These are phyloP conservation scores for Empidonax alnorum DNA, from an alignment of 2,113 vertebrate genomes.

Conservation along the genomic window DNA sequence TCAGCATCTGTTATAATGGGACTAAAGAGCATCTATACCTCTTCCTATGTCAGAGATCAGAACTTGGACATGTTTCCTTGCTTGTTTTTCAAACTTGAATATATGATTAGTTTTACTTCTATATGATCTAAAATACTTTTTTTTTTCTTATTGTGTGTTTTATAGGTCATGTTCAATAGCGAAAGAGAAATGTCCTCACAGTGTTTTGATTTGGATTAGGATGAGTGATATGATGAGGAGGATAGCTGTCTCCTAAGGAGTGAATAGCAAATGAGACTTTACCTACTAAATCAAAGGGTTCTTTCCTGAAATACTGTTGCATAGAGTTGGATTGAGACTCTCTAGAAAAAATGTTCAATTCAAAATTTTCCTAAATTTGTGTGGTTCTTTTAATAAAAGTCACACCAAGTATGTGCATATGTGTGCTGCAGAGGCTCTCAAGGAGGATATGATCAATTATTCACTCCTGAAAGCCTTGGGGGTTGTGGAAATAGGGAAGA, in stretches of 20 bases:
- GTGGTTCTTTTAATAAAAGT: background rate
- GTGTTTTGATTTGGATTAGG: background rate
- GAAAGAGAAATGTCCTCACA: background rate
- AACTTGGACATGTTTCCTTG: background rate
- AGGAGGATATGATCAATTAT: background rate
- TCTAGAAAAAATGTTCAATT: background rate
- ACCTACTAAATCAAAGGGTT: background rate
- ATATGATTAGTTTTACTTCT: background rate
- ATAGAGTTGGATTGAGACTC: background rate
- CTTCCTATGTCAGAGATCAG: background rate
- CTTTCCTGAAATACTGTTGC: background rate
- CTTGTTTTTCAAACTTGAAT: background rate
- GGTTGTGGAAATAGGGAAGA: background rate
- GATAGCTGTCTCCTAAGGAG: background rate
- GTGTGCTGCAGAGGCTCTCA: background rate
- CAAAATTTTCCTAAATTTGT: background rate
- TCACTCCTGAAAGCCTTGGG: background rate
- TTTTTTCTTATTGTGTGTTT: background rate
- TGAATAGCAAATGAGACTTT: background rate
- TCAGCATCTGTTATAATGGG: background rate
- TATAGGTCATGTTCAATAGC: background rate
- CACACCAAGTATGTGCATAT: background rate
- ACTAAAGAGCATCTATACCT: background rate
- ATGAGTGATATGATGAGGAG: background rate
- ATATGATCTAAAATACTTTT: background rate